A percentile compares a stretch with the other conserved stretches of the same genome.
phyloP scores from a whole-genome alignment of 2,888 invertebrate species.

The Parascotia fuliginaria region DNA sequence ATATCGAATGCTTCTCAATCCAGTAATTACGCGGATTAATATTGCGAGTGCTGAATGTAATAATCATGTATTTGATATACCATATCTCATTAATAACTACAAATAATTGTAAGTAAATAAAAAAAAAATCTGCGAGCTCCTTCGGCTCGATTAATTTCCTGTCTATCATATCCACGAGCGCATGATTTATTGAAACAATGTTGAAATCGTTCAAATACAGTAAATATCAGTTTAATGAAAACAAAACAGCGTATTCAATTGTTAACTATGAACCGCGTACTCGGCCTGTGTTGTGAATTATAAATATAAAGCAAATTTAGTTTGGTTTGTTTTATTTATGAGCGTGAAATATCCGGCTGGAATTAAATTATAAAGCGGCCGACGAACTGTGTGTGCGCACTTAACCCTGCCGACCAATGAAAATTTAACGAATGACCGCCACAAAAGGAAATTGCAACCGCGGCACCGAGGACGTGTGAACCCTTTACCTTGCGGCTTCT shows the following conservation, averaged over 20 bases:
- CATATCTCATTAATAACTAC: not conserved
- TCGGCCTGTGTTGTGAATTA: constrained; percentile 46
- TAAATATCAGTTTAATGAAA: constrained; percentile 27
- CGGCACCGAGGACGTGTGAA: constrained; percentile 56
- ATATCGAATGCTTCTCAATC: constrained; percentile 3
- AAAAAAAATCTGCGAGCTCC: constrained; percentile 1
- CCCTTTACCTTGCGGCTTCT: constrained; percentile 59
- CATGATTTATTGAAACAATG: constrained; percentile 33
- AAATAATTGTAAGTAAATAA: constrained; percentile 4
- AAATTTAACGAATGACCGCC: constrained; percentile 74
- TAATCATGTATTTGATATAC: not conserved
- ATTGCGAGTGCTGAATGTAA: too few relatives aligned
- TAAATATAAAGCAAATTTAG: constrained; percentile 58
- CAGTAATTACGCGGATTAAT: not conserved
- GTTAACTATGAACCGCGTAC: constrained; percentile 43
- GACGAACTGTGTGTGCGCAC: constrained; percentile 47
- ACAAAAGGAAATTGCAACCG: constrained; percentile 72
- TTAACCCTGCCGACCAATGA: constrained; percentile 64
- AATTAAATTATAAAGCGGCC: constrained; percentile 64
- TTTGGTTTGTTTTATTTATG: constrained; percentile 64
- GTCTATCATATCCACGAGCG: constrained; percentile 32
- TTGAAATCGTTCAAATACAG: constrained; percentile 22
- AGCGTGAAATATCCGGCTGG: constrained; percentile 57
- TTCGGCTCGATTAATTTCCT: constrained; percentile 27
- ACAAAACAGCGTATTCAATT: constrained; percentile 43